Conservation (phyloP, 2,888 invertebrate species). For the Oithona nana region DNA sequence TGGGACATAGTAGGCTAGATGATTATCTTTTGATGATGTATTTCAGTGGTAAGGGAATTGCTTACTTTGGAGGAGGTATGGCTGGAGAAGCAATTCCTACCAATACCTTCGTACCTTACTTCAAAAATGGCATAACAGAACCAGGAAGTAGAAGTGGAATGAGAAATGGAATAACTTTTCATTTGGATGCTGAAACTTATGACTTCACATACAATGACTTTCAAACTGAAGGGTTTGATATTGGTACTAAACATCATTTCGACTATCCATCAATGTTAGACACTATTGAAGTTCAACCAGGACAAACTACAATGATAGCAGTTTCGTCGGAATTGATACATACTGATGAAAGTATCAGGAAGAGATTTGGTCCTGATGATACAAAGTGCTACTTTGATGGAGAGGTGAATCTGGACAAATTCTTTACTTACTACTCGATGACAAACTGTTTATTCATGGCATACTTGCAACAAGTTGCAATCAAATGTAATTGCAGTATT, state of each 20-base stretch:
- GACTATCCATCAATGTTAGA: neutral
- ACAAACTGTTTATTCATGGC: neutral
- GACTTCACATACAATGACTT: neutral
- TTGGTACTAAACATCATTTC: neutral
- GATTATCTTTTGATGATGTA: too few relatives aligned
- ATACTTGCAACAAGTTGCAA: neutral
- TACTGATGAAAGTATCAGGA: neutral
- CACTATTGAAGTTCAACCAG: neutral
- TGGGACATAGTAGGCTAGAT: too few relatives aligned
- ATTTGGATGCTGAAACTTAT: constrained; percentile 4
- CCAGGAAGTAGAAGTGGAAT: neutral
- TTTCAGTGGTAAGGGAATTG: too few relatives aligned
- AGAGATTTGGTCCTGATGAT: neutral
- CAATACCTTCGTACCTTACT: too few relatives aligned
- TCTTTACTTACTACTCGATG: neutral
- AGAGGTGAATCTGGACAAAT: neutral
- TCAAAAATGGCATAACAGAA: too few relatives aligned
- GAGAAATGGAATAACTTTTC: neutral
- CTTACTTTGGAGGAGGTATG: too few relatives aligned
- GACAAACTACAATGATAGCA: neutral
- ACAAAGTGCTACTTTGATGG: neutral
- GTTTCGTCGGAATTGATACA: neutral
- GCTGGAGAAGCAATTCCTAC: too few relatives aligned
- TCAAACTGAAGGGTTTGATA: neutral
- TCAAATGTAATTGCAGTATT: neutral